phyloP scores from a whole-genome alignment of 2,888 invertebrate species.

The Tortricodes alternella region DNA sequence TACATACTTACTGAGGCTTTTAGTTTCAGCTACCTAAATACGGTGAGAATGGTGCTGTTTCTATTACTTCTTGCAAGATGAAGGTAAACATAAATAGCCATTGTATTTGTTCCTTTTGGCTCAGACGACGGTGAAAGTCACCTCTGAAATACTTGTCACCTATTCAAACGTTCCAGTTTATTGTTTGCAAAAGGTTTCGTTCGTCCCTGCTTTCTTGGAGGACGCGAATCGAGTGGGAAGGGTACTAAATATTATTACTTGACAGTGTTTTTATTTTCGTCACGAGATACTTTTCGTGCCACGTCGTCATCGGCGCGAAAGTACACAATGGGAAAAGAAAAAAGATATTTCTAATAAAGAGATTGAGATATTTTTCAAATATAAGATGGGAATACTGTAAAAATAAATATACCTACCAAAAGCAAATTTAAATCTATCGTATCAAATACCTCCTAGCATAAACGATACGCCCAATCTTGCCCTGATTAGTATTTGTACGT shows the following conservation, averaged over 20 bases:
- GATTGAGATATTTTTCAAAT: no score
- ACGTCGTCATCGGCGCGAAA: no score
- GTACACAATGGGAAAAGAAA: no score
- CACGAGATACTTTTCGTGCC: constrained; percentile 1
- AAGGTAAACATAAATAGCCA: constrained; percentile 30
- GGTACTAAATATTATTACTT: constrained; percentile 7
- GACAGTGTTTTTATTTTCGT: constrained; percentile 14
- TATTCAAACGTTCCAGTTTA: constrained; percentile 46
- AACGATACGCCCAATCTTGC: no score
- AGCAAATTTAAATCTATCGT: no score
- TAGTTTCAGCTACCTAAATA: constrained; percentile 51
- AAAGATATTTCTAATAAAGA: no score
- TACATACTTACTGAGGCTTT: constrained; percentile 31
- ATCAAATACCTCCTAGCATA: no score
- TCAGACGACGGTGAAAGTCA: constrained; percentile 31
- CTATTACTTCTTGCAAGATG: constrained; percentile 32
- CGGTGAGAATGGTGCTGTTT: constrained; percentile 34
- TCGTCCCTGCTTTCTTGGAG: constrained; percentile 3
- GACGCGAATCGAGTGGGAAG: constrained; percentile 8
- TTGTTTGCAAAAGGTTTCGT: constrained; percentile 43
- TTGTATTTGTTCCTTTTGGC: constrained; percentile 32
- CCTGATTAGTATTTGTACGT: no score
- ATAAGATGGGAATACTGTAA: no score
- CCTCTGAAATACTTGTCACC: constrained; percentile 40
- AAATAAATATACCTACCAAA: no score